Conservation (phyloP, 2,888 invertebrate genomes). For the Andrena bicolor region DNA sequence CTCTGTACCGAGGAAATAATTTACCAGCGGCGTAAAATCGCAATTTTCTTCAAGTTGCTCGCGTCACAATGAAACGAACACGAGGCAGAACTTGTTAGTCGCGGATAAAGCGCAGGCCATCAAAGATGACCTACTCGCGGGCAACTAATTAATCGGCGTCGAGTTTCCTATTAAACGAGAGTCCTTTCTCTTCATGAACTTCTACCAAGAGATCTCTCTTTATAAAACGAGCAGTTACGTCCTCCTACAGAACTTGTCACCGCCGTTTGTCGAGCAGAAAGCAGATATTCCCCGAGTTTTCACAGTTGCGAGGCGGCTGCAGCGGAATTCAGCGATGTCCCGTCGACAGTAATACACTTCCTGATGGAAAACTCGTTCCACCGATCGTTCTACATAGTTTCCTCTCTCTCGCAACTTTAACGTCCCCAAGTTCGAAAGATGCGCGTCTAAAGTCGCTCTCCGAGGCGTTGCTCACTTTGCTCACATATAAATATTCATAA, state of each 20-base stretch:
- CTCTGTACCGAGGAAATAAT: too few relatives aligned
- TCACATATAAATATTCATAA: not conserved
- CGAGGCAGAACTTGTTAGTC: not conserved
- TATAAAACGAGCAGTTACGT: not conserved
- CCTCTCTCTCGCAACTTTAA: too few relatives aligned
- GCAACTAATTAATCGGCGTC: constrained; percentile 3
- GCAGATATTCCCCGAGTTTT: not conserved
- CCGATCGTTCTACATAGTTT: not conserved
- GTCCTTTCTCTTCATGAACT: not conserved
- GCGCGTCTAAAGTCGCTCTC: not conserved
- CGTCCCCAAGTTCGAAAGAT: not conserved
- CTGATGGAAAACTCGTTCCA: not conserved
- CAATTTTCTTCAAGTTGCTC: not conserved
- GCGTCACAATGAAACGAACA: not conserved
- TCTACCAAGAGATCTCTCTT: not conserved
- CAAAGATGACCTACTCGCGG: not conserved
- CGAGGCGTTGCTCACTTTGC: not conserved
- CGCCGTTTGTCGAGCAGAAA: not conserved
- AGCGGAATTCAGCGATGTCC: not conserved
- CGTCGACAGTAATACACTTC: not conserved
- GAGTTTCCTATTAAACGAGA: constrained; percentile 1
- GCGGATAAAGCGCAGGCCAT: not conserved
- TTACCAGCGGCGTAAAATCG: not conserved
- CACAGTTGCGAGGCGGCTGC: not conserved
- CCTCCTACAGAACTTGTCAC: not conserved